A percentile compares a stretch with the other conserved stretches of the same genome.
Evolutionary conservation across 2,113 vertebrate species (phyloP).

Genomic region (Sorex araneus): DNA sequence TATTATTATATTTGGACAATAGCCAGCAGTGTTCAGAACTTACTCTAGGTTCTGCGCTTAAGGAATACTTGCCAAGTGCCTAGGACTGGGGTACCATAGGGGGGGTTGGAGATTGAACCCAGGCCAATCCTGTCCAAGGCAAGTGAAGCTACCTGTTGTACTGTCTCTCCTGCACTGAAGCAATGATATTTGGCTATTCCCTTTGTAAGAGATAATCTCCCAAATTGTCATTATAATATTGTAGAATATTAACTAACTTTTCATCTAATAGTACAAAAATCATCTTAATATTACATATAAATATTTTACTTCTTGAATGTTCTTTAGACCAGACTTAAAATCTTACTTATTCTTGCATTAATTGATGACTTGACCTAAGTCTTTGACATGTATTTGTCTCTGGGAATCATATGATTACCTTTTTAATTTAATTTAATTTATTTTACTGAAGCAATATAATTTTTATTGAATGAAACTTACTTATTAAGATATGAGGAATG

Average conservation of each 20-base stretch:
- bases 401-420: neutral
- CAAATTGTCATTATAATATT: neutral
- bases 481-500: no score
- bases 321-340: slow-evolving; percentile 10
- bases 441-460: no score
- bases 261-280: neutral
- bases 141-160: no score
- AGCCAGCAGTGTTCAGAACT: no score
- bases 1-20: no score
- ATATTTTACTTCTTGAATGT: slow-evolving; percentile 27
- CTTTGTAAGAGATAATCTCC: neutral
- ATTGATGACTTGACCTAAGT: slow-evolving; percentile 32
- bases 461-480: no score
- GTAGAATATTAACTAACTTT: slow-evolving; percentile 30
- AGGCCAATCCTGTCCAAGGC: no score
- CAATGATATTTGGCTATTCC: neutral
- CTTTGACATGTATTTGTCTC: neutral
- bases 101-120: no score
- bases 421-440: neutral
- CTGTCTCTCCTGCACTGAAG: no score
- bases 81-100: no score
- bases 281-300: neutral
- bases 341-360: neutral
- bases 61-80: no score
- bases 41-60: no score